phyloP scores from a whole-genome alignment of 2,888 invertebrate species.

The Petrolisthes manimaculis region DNA sequence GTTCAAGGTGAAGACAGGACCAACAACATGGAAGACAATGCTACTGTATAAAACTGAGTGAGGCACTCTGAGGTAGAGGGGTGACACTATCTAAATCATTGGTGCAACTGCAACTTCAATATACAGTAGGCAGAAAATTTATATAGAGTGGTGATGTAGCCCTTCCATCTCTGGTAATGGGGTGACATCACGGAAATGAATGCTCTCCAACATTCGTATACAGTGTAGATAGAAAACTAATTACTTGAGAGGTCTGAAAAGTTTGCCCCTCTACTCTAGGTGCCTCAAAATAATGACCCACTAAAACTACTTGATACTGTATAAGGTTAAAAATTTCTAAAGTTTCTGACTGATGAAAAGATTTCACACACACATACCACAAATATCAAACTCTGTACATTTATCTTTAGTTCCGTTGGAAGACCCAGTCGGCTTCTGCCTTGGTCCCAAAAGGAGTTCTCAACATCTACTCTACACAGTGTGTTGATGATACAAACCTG shows the following conservation, averaged over 20 bases:
- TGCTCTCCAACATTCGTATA: too few relatives aligned
- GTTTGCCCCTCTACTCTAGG: too few relatives aligned
- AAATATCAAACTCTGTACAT: not conserved
- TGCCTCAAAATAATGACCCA: not conserved
- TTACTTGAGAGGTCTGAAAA: too few relatives aligned
- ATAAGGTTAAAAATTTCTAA: conserved; percentile 19
- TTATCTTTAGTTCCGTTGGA: conserved; percentile 29
- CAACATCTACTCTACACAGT: conserved; percentile 23
- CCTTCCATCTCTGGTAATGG: too few relatives aligned
- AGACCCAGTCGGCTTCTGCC: conserved; percentile 45
- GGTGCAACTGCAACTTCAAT: too few relatives aligned
- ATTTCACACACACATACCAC: not conserved
- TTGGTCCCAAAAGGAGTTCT: conserved; percentile 48
- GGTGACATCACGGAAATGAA: too few relatives aligned
- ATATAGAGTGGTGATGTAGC: too few relatives aligned
- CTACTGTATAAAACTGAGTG: conserved; percentile 18
- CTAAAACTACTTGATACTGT: conserved; percentile 9
- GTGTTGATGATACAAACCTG: not conserved
- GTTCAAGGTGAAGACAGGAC: conserved; percentile 52
- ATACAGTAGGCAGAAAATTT: too few relatives aligned
- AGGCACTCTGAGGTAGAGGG: not conserved
- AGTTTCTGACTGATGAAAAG: conserved; percentile 1
- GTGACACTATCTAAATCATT: not conserved
- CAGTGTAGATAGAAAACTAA: too few relatives aligned
- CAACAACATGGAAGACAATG: conserved; percentile 55